A percentile compares a stretch with the other conserved stretches of the same genome.
Conservation (phyloP, 2,888 invertebrate genomes). For the Stramonita haemastoma region DNA sequence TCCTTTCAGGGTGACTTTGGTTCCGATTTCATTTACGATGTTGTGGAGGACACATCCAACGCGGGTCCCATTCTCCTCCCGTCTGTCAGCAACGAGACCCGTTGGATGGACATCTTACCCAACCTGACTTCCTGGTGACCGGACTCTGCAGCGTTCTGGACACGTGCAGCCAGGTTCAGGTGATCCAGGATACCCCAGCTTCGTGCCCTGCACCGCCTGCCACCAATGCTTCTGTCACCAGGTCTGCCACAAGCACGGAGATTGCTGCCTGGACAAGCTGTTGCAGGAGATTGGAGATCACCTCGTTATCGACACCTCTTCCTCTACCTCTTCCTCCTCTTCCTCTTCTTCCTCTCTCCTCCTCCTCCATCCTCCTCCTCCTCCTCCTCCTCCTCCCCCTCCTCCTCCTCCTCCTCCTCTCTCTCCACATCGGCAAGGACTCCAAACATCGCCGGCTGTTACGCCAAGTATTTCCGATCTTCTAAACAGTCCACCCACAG, state of each 20-base stretch:
- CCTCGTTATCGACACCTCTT: background rate
- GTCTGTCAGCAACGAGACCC: background rate
- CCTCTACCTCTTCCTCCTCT: background rate
- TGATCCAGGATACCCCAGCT: background rate
- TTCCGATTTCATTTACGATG: too few species aligned
- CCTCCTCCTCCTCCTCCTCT: too few species aligned
- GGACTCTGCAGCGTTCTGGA: background rate
- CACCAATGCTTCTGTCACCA: background rate
- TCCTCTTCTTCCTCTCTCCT: too few species aligned
- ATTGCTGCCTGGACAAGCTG: conserved; percentile 24
- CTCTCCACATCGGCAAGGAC: background rate
- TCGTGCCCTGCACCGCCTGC: background rate
- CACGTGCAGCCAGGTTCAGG: background rate
- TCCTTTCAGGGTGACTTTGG: too few species aligned
- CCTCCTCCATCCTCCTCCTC: too few species aligned
- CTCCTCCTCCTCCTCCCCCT: too few species aligned
- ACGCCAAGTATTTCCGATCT: background rate
- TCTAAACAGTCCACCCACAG: too few species aligned
- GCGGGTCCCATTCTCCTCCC: background rate
- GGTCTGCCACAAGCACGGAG: background rate
- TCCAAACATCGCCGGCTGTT: background rate
- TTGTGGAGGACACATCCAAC: background rate
- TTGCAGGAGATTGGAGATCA: background rate
- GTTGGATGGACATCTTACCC: background rate
- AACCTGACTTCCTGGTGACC: background rate